Evolutionary conservation across 2,888 invertebrate species (phyloP), one percentile per base, ranked within the genome.

Genomic region (Cheilosia pagana): DNA sequence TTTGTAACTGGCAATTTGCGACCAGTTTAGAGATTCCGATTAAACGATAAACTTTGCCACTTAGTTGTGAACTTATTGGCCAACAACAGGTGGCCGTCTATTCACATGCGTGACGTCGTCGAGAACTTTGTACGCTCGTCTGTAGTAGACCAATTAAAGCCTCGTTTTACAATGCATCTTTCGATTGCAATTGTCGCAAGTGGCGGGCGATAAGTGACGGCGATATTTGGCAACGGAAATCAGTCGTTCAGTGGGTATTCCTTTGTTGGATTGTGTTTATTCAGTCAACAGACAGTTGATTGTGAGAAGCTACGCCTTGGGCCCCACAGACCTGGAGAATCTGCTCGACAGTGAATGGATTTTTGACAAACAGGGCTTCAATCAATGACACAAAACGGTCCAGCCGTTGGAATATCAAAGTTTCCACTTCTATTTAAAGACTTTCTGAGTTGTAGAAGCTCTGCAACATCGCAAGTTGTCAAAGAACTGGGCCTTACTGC

Each of bases 11-110:
- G 50, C 25, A 14, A 23, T 50, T 50, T 25, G 50, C 14, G 23
- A 50, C 50, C 25, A 23, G 50, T 23, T 50, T 50, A 25, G 23
- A 50, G 23, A 50, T 50, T 50, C 50, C 12, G 14, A 50, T 50
- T 50, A 23, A 50, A 50, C 14, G 50, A 50, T 50, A 50, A 50
- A 50, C 23, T 19, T 25, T 25, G 25, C 50, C 50, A 50, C 48
- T 12, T 21, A 48, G 19, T 3, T 21, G 12, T 14, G 14, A 5
- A 16, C 45, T 19, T 39, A 12, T 28, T 16, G 21, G 14, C 50
- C 25, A 19, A 8, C 8, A 19, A 19, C 16, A 8, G 45, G 16
- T 16, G 16, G 19, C 8, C 7, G 16, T 16, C 19, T 8, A 45
- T 19, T 45, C 8, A 45, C 3, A 8, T 19, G 8, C 45, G 16